phyloP scores from a whole-genome alignment of 2,888 invertebrate genomes.

The Hyposoter didymator region DNA sequence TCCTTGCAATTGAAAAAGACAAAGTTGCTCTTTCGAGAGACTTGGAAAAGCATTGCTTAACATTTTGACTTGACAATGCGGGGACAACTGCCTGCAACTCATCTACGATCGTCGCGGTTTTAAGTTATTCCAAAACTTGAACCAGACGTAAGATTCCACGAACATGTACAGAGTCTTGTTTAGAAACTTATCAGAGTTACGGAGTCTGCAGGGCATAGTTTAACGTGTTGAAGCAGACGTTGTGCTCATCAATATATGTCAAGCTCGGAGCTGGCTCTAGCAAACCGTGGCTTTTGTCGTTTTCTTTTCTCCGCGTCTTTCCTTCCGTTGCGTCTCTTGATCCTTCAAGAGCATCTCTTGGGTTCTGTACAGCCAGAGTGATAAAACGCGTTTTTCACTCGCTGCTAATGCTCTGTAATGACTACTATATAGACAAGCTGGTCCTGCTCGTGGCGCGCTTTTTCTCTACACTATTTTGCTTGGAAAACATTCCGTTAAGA shows the following conservation, averaged over 20 bases:
- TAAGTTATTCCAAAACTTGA: conserved; percentile 8
- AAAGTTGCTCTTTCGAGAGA: neutral
- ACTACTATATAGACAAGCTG: conserved; percentile 26
- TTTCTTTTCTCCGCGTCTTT: conserved; percentile 6
- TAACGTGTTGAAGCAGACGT: conserved; percentile 8
- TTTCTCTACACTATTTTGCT: conserved; percentile 29
- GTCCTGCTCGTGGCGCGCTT: conserved; percentile 13
- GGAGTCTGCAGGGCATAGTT: conserved; percentile 14
- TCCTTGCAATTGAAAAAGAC: neutral
- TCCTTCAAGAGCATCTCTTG: neutral
- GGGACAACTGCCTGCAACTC: neutral
- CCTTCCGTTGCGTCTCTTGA: neutral
- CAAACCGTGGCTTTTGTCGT: conserved; percentile 27
- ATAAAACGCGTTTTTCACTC: conserved; percentile 37
- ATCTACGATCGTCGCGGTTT: neutral
- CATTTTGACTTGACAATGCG: neutral
- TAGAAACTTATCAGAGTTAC: neutral
- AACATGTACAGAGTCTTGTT: conserved; percentile 9
- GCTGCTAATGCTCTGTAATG: conserved; percentile 14
- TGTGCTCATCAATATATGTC: conserved; percentile 31
- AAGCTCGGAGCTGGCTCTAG: conserved; percentile 13
- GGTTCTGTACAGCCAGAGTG: conserved; percentile 14
- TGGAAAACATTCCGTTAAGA: conserved; percentile 36
- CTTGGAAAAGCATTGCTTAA: too few relatives aligned
- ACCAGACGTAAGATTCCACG: neutral